Evolutionary conservation across 1,140 invertebrate genomes (phyloP), one percentile per base, ranked within the genome.

Genomic region (Tribolium madens): DNA sequence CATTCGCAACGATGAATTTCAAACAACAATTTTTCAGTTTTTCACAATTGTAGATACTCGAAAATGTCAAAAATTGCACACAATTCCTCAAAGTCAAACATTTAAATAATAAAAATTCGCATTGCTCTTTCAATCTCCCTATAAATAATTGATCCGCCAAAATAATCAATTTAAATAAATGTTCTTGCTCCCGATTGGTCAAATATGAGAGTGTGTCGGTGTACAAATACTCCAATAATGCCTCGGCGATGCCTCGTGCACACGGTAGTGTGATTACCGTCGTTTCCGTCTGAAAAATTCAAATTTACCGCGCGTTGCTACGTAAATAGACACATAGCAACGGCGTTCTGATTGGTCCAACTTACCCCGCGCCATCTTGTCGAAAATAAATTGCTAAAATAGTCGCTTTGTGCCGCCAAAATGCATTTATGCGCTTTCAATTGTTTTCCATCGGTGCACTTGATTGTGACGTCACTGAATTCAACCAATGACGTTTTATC

Each of bases 351-450:
- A 17, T 53, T 21, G 36, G 36, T n/a, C n/a, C 7, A 42, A 69
- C 84, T 84, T 81, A 92, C 91, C 87, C 92, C 91, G 70, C 89
- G 88, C 93, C 93, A 95, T 73, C 90, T 89, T 80, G 89, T 88
- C 73, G 89, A 88, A 78, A 94, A 90, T 92, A 95, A 93, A 77
- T 90, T 91, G 57, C 89, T 87, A 85, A 95, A 95, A 85, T 94
- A 95, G 53, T 95, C 92, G 2, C 92, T 85, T 70, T 93, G 84
- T 1, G 92, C 91, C 0, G 90, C 89, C 14, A 95, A 85, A 46
- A 95, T 86, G 85, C 93, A 95, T 77, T 92, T 92, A 83, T 95
- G 93, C 42, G 92, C 93, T 2, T 87, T 84, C 50, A 93, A 85
- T n/a, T 86, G 79, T 1, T 84, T 83, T 6, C 88, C 89, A 82